Base-by-base conservation (phyloP, 2,113 vertebrate genomes). In the Xyrauchen texanus region DNA sequence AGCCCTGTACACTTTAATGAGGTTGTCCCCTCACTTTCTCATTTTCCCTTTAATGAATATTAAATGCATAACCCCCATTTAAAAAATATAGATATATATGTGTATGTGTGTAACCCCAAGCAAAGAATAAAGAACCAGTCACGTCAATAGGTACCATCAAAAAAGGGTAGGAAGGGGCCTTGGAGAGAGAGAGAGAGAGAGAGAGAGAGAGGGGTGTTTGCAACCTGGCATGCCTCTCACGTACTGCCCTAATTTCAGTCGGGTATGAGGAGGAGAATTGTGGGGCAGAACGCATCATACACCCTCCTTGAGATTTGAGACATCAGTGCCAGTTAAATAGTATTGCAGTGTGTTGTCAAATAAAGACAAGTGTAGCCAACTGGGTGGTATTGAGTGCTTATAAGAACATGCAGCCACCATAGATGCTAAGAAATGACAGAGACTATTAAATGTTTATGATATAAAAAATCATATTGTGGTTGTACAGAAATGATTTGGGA, bases 201-300 rank as follows among this genome's bases (percentile, higher is more conserved):
- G 62, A 52, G 8, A n/a, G 21, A n/a, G 62, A 42, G 8, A 8
- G 13, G 42, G 16, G 53, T 4, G 42, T 64, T 51, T 63, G 58
- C 51, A 44, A 16, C 42, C 47, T 7, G 13, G 72, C 83, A 88
- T 86, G 83, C 80, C 68, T 76, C 81, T 89, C 87, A 90, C 76
- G 58, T 88, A 83, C 49, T 89, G 87, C 80, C 85, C 85, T 85
- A 88, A 83, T 88, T 89, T 82, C 82, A 82, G 84, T 44, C 2
- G 47, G 21, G 44, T 81, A 69, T 82, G 44, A 77, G 85, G 57
- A 81, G 85, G 44, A 85, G 12, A 55, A 83, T 63, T 62, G 53
- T 61, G 53, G 63, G 70, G 76, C 60, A 83, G 73, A 85, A 6
- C 55, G 45, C 34, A 65, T 82, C 63, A 72, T 13, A 78, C 70